Base-by-base conservation (phyloP, 2,113 vertebrate species). In the Lasiurus borealis region DNA sequence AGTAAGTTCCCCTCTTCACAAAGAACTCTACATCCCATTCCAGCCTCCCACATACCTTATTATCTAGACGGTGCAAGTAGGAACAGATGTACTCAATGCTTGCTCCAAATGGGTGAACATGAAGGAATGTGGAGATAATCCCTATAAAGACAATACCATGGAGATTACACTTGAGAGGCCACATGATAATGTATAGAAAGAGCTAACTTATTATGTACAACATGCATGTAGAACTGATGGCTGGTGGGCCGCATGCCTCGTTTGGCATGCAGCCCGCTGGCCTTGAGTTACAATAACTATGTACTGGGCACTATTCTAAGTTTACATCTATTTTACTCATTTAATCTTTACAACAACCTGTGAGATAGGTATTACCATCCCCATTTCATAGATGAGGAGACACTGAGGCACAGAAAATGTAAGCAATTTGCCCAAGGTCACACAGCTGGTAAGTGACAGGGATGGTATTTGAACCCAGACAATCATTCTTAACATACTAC, bases 41-140 rank as follows among this genome's bases (percentile, higher is more conserved):
- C 27, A 52, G 69, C 59, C 19, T 12, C 2, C 46, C 92, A 96
- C 97, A 88, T 99, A 99, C 99, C 98, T 99, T 99, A 96, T 99
- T 99, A 98, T 99, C 99, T 97, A 99, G 98, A 48, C 99, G 99
- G 97, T 99, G 99, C 97, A 99, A 98, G 98, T 99, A 99, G 97
- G 99, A 99, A 95, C 99, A 99, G 98, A 99, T 99, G 98, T 99
- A 99, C 98, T 99, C 99, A 72, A 99, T 99, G 98, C 99, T 99
- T 91, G 99, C 99, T 97, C 99, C 99, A 82, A 99, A 99, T 0
- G 99, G 99, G 96, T 99, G 99, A 95, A 99, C 99, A 0, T 99
- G 99, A 92, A 99, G 99, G 96, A 99, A 99, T 0, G 99, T 99
- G 5, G 99, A 99, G 96, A 99, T 99, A 80, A 99, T 99, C 71